Conservation (phyloP, 2,888 invertebrate species). For the Acanthosepion esculentum region DNA sequence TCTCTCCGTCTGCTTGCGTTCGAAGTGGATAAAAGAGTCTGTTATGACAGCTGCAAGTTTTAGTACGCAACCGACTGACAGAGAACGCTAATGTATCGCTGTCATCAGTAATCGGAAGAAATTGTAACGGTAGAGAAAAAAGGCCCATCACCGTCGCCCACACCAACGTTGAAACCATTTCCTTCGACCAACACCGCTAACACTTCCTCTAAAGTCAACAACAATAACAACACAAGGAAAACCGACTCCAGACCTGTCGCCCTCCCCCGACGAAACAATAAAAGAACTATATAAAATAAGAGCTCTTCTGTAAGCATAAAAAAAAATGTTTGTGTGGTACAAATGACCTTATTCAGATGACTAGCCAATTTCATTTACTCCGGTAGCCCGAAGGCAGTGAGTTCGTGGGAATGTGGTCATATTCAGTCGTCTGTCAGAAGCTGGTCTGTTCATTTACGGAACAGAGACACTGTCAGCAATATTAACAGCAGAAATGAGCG, state of each 20-base stretch:
- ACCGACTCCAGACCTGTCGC: not conserved
- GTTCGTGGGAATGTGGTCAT: not conserved
- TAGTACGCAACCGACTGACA: conserved; percentile 33
- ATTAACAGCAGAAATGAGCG: no score
- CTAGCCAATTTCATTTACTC: not conserved
- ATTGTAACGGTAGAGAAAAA: not conserved
- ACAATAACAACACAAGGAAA: not conserved
- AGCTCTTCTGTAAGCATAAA: no score
- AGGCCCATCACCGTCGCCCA: not conserved
- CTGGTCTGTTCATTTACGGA: no score
- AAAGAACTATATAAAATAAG: no score
- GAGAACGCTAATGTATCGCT: conserved; percentile 1
- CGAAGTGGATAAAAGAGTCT: not conserved
- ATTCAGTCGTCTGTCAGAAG: no score
- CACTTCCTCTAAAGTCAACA: not conserved
- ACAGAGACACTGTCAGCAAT: no score
- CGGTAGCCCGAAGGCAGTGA: not conserved
- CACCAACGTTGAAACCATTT: not conserved
- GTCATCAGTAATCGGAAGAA: conserved; percentile 23
- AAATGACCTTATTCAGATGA: not conserved
- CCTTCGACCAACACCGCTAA: not conserved
- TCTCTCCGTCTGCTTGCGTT: not conserved
- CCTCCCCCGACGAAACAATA: not conserved
- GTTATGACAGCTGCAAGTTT: conserved; percentile 10
- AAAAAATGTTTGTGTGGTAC: not conserved